These are phyloP conservation scores for Phytoseiulus persimilis DNA, from an alignment of 2,888 invertebrate species.

Conservation along the genomic window DNA sequence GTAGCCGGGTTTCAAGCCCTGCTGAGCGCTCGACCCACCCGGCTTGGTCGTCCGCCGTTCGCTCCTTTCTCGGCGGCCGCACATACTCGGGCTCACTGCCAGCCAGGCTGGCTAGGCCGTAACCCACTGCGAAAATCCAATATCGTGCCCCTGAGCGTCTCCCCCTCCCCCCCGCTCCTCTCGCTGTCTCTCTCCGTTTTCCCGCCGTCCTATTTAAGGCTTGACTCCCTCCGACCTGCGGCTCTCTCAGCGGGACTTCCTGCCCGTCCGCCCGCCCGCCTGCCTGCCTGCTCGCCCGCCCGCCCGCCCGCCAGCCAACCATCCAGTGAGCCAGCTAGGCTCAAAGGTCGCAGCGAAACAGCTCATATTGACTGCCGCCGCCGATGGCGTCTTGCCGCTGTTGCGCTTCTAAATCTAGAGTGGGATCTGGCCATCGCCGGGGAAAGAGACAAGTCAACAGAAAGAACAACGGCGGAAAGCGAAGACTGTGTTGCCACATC, in stretches of 20 bases:
- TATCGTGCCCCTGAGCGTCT: slow-evolving; percentile 30
- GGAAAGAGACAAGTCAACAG: not conserved
- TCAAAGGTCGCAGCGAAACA: not conserved
- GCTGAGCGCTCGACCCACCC: slow-evolving; percentile 15
- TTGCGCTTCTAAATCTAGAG: not conserved
- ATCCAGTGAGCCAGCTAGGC: not conserved
- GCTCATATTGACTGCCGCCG: not conserved
- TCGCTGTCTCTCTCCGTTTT: not conserved
- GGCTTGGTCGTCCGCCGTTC: slow-evolving; percentile 39
- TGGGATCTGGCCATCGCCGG: not conserved
- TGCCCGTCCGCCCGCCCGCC: no score
- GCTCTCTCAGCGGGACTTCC: slow-evolving; percentile 5
- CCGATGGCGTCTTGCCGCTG: not conserved
- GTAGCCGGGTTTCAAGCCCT: slow-evolving; percentile 19
- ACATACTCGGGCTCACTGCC: not conserved
- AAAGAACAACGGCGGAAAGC: not conserved
- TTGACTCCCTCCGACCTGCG: not conserved
- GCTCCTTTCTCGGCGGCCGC: slow-evolving; percentile 40
- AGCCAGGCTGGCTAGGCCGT: slow-evolving; percentile 31
- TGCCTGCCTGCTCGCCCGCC: no score
- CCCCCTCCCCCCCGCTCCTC: not conserved
- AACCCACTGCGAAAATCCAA: slow-evolving; percentile 39
- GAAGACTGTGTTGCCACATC: no score
- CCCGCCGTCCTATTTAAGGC: not conserved
- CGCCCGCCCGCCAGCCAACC: not conserved